These are phyloP conservation scores for Clavelina lepadiformis DNA, from an alignment of 23 tunicate genomes.

Conservation along the genomic window DNA sequence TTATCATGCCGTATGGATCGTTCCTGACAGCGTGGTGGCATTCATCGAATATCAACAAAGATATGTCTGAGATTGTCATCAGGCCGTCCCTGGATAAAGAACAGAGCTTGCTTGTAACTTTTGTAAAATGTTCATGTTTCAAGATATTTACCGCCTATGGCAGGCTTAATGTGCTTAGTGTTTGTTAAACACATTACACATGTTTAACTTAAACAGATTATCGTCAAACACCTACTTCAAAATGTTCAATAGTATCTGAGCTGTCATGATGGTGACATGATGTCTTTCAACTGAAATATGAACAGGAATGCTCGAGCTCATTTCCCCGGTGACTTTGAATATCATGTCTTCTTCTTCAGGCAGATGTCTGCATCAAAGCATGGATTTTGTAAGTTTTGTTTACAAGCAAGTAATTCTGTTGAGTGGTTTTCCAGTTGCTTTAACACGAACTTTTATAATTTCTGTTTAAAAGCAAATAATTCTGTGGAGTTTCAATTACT, in stretches of 20 bases:
- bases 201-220: not conserved
- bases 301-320: conserved; percentile 25
- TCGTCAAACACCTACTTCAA: conserved; percentile 20
- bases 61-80: conserved; percentile 25
- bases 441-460: no score
- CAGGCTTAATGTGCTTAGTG: no score
- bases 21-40: conserved; percentile 65
- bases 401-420: no score
- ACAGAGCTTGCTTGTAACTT: no score
- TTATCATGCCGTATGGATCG: conserved; percentile 65
- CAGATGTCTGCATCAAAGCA: no score
- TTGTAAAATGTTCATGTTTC: no score
- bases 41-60: conserved; percentile 67
- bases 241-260: conserved; percentile 55
- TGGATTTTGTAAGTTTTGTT: no score
- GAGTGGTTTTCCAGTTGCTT: no score
- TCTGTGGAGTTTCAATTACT: no score
- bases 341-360: conserved; percentile 7
- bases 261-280: conserved; percentile 45
- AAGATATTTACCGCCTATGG: no score
- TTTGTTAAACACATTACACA: not conserved
- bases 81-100: conserved; percentile 3
- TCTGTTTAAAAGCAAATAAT: no score
- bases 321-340: conserved; percentile 31
- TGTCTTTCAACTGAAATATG: conserved; percentile 20